A percentile compares a stretch with the other conserved stretches of the same genome.
Conservation (phyloP, 2,113 vertebrate genomes). For the Tachysurus fulvidraco region DNA sequence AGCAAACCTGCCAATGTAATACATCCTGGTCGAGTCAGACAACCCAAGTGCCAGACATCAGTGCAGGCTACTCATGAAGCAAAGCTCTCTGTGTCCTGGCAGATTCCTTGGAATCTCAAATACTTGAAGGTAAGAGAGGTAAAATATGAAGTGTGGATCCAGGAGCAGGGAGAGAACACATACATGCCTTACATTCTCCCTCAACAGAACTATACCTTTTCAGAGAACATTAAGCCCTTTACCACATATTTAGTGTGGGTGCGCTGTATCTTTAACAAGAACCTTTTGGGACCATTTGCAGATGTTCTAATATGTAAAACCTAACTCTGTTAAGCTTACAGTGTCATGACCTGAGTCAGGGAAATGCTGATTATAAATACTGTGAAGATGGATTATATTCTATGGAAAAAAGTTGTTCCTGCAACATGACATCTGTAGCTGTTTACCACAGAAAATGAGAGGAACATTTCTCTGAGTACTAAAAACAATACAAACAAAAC, state of each 20-base stretch:
- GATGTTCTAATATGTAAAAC: slow-evolving; percentile 93
- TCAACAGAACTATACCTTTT: slow-evolving; percentile 97
- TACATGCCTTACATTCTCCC: slow-evolving; percentile 96
- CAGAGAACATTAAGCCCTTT: slow-evolving; percentile 96
- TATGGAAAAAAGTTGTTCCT: slow-evolving; percentile 3
- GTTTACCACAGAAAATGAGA: slow-evolving; percentile 12
- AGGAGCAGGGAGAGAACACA: slow-evolving; percentile 97
- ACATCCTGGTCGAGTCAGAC: slow-evolving; percentile 91
- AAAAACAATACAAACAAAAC: slow-evolving; percentile 34
- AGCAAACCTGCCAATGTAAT: slow-evolving; percentile 76
- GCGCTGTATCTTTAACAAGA: slow-evolving; percentile 96
- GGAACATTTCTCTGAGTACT: slow-evolving; percentile 24
- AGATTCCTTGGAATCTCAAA: slow-evolving; percentile 95
- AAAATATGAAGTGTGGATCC: slow-evolving; percentile 97
- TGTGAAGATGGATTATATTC: neutral
- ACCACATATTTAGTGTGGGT: slow-evolving; percentile 98
- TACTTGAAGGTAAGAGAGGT: slow-evolving; percentile 94
- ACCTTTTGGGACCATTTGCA: slow-evolving; percentile 92
- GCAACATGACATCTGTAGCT: neutral
- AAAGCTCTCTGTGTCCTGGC: slow-evolving; percentile 89
- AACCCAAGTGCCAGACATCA: slow-evolving; percentile 86
- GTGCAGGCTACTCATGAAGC: slow-evolving; percentile 86
- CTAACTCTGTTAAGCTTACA: slow-evolving; percentile 62
- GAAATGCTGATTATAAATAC: slow-evolving; percentile 14
- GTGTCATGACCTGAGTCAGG: slow-evolving; percentile 18